These are phyloP conservation scores for Hirundichthys speculiger DNA, from an alignment of 2,113 vertebrate genomes.

Conservation along the genomic window DNA sequence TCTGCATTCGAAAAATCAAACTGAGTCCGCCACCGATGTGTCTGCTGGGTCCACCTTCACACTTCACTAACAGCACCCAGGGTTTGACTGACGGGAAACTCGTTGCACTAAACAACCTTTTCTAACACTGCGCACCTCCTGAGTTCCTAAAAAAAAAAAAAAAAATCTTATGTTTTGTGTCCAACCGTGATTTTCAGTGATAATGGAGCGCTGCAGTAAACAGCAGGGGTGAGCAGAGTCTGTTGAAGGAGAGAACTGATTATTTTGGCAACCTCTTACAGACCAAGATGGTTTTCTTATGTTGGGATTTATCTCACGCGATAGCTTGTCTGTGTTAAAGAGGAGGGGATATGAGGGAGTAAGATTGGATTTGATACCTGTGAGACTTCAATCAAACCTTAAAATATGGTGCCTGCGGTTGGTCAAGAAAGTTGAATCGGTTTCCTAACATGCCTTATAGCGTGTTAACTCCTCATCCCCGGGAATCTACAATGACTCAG, in stretches of 20 bases:
- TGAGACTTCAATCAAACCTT: conserved; percentile 43
- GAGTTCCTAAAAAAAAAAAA: conserved; percentile 10
- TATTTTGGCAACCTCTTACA: conserved; percentile 54
- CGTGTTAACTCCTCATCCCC: background rate
- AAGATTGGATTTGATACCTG: conserved; percentile 43
- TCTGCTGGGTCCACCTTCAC: conserved; percentile 14
- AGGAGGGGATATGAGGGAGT: conserved; percentile 1
- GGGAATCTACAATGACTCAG: background rate
- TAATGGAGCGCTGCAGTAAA: conserved; percentile 13
- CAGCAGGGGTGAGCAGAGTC: conserved; percentile 30
- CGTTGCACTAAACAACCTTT: conserved; percentile 1
- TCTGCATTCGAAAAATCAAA: background rate
- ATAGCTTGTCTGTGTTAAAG: conserved; percentile 30
- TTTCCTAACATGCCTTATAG: conserved; percentile 3
- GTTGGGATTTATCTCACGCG: conserved; percentile 48
- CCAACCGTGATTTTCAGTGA: conserved; percentile 12
- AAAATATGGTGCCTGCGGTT: conserved; percentile 19
- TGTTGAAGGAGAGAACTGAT: conserved; percentile 33
- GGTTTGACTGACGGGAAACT: conserved; percentile 26
- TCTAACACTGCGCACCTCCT: background rate
- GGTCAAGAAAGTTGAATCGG: conserved; percentile 17
- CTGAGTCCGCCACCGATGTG: conserved; percentile 12
- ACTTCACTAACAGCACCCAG: conserved; percentile 11
- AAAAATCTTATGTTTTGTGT: conserved; percentile 12
- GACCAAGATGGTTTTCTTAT: conserved; percentile 50